Evolutionary conservation across 1,140 invertebrate species (phyloP).

Genomic region (Drosophila lini): DNA sequence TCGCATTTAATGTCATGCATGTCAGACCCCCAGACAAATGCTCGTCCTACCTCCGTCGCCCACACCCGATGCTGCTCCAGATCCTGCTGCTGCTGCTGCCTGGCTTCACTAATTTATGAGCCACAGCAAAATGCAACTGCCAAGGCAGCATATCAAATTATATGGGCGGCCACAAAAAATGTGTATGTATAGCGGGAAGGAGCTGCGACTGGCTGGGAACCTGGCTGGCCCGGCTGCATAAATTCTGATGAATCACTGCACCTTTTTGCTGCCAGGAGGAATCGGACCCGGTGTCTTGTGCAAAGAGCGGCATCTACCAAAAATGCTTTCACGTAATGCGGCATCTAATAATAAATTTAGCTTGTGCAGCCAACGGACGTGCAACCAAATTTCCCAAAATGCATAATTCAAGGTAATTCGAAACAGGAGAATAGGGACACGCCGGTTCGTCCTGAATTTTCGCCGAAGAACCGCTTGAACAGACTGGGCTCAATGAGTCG

Average conservation of each 20-base stretch:
- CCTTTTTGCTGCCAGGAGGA: slow-evolving; percentile 31
- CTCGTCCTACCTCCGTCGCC: slow-evolving; percentile 11
- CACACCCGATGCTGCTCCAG: slow-evolving; percentile 4
- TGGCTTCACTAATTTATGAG: slow-evolving; percentile 66
- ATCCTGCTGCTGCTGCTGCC: slow-evolving; percentile 13
- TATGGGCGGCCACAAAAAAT: slow-evolving; percentile 77
- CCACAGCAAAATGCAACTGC: slow-evolving; percentile 77
- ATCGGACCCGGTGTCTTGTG: slow-evolving; percentile 9
- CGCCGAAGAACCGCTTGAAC: not conserved
- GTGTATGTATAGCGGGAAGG: slow-evolving; percentile 6
- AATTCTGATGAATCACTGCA: slow-evolving; percentile 82
- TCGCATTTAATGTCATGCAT: slow-evolving; percentile 78
- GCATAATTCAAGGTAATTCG: slow-evolving; percentile 81
- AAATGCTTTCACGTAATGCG: slow-evolving; percentile 69
- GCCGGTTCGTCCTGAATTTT: slow-evolving; percentile 34
- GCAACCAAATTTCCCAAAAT: slow-evolving; percentile 66
- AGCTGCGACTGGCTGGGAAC: slow-evolving; percentile 9
- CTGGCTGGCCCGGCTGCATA: slow-evolving; percentile 55
- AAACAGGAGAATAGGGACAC: slow-evolving; percentile 41
- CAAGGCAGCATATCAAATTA: slow-evolving; percentile 79
- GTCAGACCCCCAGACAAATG: slow-evolving; percentile 78
- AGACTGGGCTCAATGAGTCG: no score
- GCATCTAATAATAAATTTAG: slow-evolving; percentile 80
- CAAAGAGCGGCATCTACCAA: slow-evolving; percentile 28
- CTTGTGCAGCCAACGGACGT: slow-evolving; percentile 56